phyloP scores from a whole-genome alignment of 1,140 invertebrate species.

The Drosophila kurseongensis region DNA sequence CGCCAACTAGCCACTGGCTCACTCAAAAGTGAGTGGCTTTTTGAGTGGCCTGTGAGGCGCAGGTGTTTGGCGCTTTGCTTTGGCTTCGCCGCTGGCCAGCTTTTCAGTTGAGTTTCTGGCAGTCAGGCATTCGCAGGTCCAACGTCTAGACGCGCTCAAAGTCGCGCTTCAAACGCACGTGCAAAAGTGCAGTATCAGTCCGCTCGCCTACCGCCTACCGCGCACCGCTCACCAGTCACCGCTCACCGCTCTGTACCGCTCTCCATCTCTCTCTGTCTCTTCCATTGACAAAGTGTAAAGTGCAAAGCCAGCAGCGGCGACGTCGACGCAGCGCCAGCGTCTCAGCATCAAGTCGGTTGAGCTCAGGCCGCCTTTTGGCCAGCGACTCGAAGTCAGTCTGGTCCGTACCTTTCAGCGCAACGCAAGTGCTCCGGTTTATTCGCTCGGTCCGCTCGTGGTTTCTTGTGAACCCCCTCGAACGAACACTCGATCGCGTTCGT shows the following conservation, averaged over 20 bases:
- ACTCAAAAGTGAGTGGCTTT: slow-evolving; percentile 22
- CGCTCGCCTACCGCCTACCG: slow-evolving; percentile 8
- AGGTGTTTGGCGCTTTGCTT: slow-evolving; percentile 43
- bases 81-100: slow-evolving; percentile 26
- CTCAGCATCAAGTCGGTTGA: slow-evolving; percentile 39
- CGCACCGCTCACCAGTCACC: slow-evolving; percentile 5
- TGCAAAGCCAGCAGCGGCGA: slow-evolving; percentile 59
- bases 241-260: slow-evolving; percentile 6
- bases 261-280: slow-evolving; percentile 14
- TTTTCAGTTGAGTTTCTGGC: slow-evolving; percentile 59
- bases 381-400: slow-evolving; percentile 71
- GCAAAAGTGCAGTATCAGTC: slow-evolving; percentile 58
- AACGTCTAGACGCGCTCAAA: slow-evolving; percentile 31
- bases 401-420: slow-evolving; percentile 67
- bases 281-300: slow-evolving; percentile 75
- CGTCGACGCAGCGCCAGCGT: slow-evolving; percentile 32
- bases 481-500: slow-evolving; percentile 53
- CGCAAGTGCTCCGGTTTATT: slow-evolving; percentile 53
- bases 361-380: slow-evolving; percentile 42
- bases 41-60: slow-evolving; percentile 16
- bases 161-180: slow-evolving; percentile 53
- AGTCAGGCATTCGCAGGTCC: slow-evolving; percentile 50
- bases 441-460: slow-evolving; percentile 29
- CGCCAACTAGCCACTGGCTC: slow-evolving; percentile 25
- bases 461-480: slow-evolving; percentile 22